A percentile compares a stretch with the other conserved stretches of the same genome.
Evolutionary conservation across 2,113 vertebrate species (phyloP).

Genomic region (Orthonyx spaldingii): DNA sequence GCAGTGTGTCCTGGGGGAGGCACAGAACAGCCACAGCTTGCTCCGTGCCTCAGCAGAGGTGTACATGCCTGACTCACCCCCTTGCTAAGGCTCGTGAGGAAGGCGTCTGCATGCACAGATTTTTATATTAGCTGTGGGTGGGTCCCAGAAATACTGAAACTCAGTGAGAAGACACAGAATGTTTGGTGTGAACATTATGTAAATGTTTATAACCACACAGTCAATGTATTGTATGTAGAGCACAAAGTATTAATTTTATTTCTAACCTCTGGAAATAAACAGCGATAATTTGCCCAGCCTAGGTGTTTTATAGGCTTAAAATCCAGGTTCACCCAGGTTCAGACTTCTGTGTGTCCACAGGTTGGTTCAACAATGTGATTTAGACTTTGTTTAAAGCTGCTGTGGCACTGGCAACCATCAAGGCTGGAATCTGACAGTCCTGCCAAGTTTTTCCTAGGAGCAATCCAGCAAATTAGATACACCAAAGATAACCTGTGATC

Average conservation of each 20-base stretch:
- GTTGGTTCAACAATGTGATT: neutral
- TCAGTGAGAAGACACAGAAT: neutral
- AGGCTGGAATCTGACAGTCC: neutral
- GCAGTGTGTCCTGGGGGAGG: neutral
- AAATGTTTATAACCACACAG: neutral
- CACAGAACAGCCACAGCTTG: neutral
- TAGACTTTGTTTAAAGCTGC: neutral
- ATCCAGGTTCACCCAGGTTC: fast-evolving
- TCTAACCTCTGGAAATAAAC: neutral
- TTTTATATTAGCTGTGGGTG: neutral
- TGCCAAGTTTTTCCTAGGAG: neutral
- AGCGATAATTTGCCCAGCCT: neutral
- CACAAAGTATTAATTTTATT: neutral
- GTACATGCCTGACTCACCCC: fast-evolving
- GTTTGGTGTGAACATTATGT: neutral
- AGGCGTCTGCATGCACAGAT: neutral
- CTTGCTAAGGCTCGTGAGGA: neutral
- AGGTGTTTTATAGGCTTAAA: neutral
- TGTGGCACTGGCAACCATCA: neutral
- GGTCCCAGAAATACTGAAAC: neutral
- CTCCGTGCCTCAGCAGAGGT: fast-evolving
- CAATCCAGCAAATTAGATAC: neutral
- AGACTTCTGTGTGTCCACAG: neutral
- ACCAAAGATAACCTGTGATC: neutral
- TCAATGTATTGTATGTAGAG: neutral